Evolutionary conservation across 37 sponge, comb jelly and placozoan genomes (phyloP).

Genomic region (Bolinopsis microptera): DNA sequence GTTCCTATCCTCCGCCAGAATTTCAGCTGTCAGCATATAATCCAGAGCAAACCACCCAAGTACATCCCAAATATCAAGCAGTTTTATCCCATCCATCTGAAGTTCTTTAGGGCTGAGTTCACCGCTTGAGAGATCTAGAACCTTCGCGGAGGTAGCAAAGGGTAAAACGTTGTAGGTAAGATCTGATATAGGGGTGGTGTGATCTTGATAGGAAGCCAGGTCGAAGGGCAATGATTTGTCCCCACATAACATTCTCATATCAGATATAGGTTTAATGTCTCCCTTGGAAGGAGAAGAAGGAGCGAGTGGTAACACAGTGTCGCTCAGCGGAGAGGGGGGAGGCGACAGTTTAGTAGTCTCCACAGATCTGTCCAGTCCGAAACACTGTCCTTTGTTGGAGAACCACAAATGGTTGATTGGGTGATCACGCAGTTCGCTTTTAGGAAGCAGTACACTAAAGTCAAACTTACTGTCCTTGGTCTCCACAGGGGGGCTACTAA

Average conservation of each 20-base stretch:
- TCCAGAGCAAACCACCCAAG: constrained; percentile 44
- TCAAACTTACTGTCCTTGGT: background rate
- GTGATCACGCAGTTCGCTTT: background rate
- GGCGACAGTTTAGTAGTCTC: background rate
- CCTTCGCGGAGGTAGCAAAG: background rate
- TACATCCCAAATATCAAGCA: constrained; percentile 31
- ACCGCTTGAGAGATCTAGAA: background rate
- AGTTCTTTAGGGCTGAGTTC: background rate
- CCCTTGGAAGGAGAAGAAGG: background rate
- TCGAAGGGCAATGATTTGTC: background rate
- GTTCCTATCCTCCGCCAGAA: background rate
- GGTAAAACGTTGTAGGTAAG: background rate
- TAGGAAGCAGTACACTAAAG: background rate
- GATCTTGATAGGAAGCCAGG: background rate
- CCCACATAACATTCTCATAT: background rate
- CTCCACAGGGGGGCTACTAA: no score
- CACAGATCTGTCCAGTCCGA: background rate
- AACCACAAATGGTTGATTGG: background rate
- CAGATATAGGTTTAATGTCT: background rate
- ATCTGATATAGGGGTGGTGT: background rate
- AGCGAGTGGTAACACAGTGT: background rate
- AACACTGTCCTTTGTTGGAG: background rate
- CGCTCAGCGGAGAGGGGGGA: background rate
- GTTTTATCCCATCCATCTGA: background rate
- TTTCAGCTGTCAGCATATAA: background rate